Evolutionary conservation across 2,888 invertebrate genomes (phyloP), one percentile per base, ranked within the genome.

Genomic region (Listrodromus nycthemerus): DNA sequence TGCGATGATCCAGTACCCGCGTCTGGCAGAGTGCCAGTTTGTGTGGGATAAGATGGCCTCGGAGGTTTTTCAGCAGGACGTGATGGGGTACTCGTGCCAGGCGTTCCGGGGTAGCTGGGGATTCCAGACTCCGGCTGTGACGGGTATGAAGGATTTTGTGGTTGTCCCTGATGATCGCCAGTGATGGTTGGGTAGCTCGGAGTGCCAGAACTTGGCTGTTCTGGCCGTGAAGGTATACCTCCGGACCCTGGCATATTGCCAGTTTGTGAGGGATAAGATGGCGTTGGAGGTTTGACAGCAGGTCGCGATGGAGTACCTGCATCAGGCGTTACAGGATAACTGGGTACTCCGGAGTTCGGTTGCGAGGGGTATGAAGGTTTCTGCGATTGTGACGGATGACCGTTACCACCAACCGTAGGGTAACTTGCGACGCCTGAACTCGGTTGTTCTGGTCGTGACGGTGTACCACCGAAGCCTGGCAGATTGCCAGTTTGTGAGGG

Each of bases 301-400:
- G 93, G 88, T 7, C 89, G 90, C 3, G 89, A 87, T 4, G 94
- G 94, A 0, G 94, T 86, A 2, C 94, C 94, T 1, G 94, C 94
- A 0, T 94, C 94, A 1, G 94, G 95, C 52, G 91, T 89, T 24
- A 94, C 94, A 61, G 87, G 86, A 16, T 33, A 67, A 0, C 75
- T 87, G 13, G 88, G 89, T 0, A 16, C 73, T 24, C 88, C 87
- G 30, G 86, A 61, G 3, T 82, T 66, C 10, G 86, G 84, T 33
- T 71, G 63, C 13, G 78, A 55, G 16, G 88, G 85, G 41, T 13
- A 41, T 1, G 41, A 41, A 2, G 86, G 74, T 19, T 24, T 65
- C 2, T 84, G 41, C 2, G 41, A 13, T 41, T 41, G 41, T 41
- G 41, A 41, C 2, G 41, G 41, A 41, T 41, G 41, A 13, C 41